These are phyloP conservation scores for Buphagus erythrorhynchus DNA, from an alignment of 2,797 vertebrate genomes.

Conservation along the genomic window DNA sequence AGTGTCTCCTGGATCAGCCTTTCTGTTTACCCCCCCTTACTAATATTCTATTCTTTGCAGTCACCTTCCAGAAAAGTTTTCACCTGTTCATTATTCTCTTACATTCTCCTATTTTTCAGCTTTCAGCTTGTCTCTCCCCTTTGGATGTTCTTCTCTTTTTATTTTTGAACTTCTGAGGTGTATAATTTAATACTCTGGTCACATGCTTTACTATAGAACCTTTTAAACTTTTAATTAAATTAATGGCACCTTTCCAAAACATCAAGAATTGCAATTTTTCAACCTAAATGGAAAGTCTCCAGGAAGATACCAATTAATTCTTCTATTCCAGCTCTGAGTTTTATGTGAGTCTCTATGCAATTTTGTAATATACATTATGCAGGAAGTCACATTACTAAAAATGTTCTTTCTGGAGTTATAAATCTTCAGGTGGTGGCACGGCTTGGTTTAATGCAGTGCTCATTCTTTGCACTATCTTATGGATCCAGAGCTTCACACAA, in stretches of 20 bases:
- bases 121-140: neutral
- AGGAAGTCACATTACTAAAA: slow-evolving; percentile 22
- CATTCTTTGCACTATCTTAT: neutral
- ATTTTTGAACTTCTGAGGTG: neutral
- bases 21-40: neutral
- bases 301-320: slow-evolving; percentile 16
- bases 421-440: slow-evolving; percentile 2
- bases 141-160: neutral
- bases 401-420: slow-evolving; percentile 29
- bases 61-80: neutral
- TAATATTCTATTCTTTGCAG: neutral
- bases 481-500: neutral
- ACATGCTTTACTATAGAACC: neutral
- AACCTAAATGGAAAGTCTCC: neutral
- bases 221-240: slow-evolving; percentile 15
- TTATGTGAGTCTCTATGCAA: neutral
- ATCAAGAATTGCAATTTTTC: neutral
- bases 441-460: neutral
- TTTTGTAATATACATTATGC: slow-evolving; percentile 16
- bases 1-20: neutral
- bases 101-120: neutral
- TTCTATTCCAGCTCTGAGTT: neutral
- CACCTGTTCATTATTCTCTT: neutral
- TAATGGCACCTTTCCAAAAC: slow-evolving; percentile 16
- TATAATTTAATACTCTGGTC: neutral